A percentile compares a stretch with the other conserved stretches of the same genome.
Conservation (phyloP, 2,888 invertebrate genomes). For the Campoplex nolae region DNA sequence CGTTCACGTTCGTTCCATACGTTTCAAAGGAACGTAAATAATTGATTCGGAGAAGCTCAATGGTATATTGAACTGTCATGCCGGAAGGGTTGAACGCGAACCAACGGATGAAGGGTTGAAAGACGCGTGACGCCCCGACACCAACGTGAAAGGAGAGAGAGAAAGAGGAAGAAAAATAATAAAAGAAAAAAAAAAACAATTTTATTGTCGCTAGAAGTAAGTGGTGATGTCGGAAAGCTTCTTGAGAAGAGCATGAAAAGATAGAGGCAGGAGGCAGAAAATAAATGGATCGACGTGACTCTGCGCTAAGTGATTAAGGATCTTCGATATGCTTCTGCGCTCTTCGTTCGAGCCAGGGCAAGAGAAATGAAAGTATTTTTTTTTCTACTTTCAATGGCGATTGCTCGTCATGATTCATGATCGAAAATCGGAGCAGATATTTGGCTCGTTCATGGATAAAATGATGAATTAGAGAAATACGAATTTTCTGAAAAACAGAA, state of each 20-base stretch:
- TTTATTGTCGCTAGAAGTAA: constrained; percentile 28
- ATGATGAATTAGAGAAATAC: neutral
- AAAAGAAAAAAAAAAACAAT: constrained; percentile 1
- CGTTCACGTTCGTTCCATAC: neutral
- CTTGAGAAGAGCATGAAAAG: neutral
- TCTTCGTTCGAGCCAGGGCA: neutral
- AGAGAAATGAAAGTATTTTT: neutral
- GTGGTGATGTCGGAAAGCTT: constrained; percentile 26
- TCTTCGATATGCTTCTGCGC: constrained; percentile 1
- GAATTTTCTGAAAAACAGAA: constrained; percentile 16
- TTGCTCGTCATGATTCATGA: neutral
- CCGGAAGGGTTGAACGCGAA: constrained; percentile 7
- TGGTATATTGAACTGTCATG: neutral
- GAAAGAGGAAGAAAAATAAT: neutral
- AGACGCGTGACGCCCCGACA: constrained; percentile 6
- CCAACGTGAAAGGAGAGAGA: neutral
- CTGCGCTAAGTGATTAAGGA: constrained; percentile 59
- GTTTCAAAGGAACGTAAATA: neutral
- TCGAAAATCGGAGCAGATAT: neutral
- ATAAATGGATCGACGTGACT: constrained; percentile 58
- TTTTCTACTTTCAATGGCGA: neutral
- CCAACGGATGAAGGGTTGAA: neutral
- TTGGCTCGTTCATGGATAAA: neutral
- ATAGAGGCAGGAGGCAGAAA: constrained; percentile 13
- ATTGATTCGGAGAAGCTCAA: neutral